A percentile compares a stretch with the other conserved stretches of the same genome.
Conservation (phyloP, 2,888 invertebrate species). For the Mechanitis messenoides region DNA sequence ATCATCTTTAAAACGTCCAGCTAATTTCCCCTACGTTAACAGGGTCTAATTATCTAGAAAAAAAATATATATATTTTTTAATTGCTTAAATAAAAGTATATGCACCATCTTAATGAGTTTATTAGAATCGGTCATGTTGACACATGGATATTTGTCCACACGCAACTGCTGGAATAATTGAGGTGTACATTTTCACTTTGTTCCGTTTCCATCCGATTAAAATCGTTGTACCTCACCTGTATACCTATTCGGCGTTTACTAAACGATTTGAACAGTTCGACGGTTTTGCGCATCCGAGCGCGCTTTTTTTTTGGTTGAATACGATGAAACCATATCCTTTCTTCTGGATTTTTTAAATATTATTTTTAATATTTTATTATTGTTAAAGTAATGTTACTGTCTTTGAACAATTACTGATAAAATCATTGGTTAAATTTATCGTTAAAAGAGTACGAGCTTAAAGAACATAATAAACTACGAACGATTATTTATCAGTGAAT, state of each 20-base stretch:
- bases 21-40: too few relatives aligned
- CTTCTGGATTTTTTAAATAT: constrained; percentile 7
- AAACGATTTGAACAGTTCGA: constrained; percentile 74
- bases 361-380: too few relatives aligned
- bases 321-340: constrained; percentile 30
- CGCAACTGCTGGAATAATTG: constrained; percentile 71
- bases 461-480: background rate
- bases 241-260: constrained; percentile 74
- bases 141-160: constrained; percentile 68
- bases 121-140: constrained; percentile 51
- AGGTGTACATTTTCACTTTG: constrained; percentile 77
- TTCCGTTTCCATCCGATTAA: constrained; percentile 77
- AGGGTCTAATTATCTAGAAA: too few relatives aligned
- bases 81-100: background rate
- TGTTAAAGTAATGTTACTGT: too few relatives aligned
- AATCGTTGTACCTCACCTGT: constrained; percentile 73
- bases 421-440: too few relatives aligned
- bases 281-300: constrained; percentile 58
- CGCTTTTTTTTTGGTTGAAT: constrained; percentile 48
- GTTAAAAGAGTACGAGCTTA: background rate
- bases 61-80: background rate
- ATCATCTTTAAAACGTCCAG: too few relatives aligned
- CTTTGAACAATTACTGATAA: too few relatives aligned
- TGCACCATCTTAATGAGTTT: constrained; percentile 14
- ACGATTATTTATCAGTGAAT: too few relatives aligned